These are phyloP conservation scores for Drosophila meridionalis DNA, from an alignment of 2,888 invertebrate genomes.

Conservation along the genomic window DNA sequence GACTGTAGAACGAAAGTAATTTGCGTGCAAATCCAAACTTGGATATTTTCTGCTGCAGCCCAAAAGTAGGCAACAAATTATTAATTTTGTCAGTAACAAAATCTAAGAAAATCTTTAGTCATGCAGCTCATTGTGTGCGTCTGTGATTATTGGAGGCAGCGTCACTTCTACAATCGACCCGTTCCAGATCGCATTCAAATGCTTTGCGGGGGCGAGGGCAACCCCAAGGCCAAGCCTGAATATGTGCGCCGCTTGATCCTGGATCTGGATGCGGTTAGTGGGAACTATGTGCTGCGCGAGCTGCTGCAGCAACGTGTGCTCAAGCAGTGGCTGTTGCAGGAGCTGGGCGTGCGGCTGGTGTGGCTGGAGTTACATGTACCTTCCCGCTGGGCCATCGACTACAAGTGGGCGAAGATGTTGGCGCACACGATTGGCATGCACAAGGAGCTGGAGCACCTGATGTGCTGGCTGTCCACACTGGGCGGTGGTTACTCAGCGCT, in stretches of 20 bases:
- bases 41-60: constrained; percentile 13
- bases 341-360: constrained; percentile 59
- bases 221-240: background rate
- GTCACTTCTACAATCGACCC: constrained; percentile 55
- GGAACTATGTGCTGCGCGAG: constrained; percentile 75
- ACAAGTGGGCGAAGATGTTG: constrained; percentile 87
- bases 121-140: constrained; percentile 78
- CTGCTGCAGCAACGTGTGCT: constrained; percentile 68
- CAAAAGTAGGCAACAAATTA: constrained; percentile 44
- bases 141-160: constrained; percentile 68
- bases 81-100: background rate
- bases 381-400: constrained; percentile 88
- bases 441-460: constrained; percentile 91
- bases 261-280: constrained; percentile 67
- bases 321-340: constrained; percentile 43
- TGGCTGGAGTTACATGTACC: constrained; percentile 87
- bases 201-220: constrained; percentile 6
- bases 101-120: background rate
- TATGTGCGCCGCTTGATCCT: constrained; percentile 47
- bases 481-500: constrained; percentile 98
- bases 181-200: background rate
- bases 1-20: background rate
- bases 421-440: constrained; percentile 86
- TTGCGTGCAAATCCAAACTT: background rate
- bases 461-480: constrained; percentile 98